Base-by-base conservation (phyloP, 2,888 invertebrate species). In the Sepioteuthis lessoniana region DNA sequence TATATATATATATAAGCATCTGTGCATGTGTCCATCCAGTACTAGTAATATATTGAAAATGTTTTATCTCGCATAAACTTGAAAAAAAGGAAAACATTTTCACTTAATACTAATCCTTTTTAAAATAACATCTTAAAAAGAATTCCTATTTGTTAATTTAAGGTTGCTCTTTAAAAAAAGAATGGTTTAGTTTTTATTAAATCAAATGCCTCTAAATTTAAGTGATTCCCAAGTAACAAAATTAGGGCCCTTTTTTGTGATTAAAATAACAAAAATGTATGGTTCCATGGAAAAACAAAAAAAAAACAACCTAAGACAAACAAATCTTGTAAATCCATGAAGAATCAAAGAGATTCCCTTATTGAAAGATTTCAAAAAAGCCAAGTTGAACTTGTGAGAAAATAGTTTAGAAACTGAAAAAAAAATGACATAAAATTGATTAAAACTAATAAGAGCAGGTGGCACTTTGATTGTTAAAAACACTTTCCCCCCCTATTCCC, bases 181-280 rank as follows among this genome's bases (percentile, higher is more conserved):
- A n/a, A 10, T 2, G n/a, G 76, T 76, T 76, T 76, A 76, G 76
- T 76, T 76, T 76, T 76, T 76, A 76, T 76, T 76, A 16, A n/a
- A 76, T 76, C 76, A 35, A 76, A 13, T 76, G 76, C 76, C 10
- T 76, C 76, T 35, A 76, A 76, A 76, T 76, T 76, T n/a, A n/a
- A 76, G 35, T 76, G 76, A 76, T 76, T 76, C 76, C n/a, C 76
- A n/a, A 76, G n/a, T 76, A 76, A 76, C 76, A 76, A 76, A 76
- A 76, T 76, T 35, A 76, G 35, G 76, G 76, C n/a, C 76, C 76
- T 76, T 19, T 60, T 76, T 76, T 76, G n/a, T n/a, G 76, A 76
- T 76, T 76, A 76, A 76, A 76, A 76, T 35, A 76, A 16, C 25
- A 76, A 35, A n/a, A n/a, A n/a, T 76, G 76, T 35, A 76, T 2